phyloP scores from a whole-genome alignment of 2,797 vertebrate species.

The Alca torda region DNA sequence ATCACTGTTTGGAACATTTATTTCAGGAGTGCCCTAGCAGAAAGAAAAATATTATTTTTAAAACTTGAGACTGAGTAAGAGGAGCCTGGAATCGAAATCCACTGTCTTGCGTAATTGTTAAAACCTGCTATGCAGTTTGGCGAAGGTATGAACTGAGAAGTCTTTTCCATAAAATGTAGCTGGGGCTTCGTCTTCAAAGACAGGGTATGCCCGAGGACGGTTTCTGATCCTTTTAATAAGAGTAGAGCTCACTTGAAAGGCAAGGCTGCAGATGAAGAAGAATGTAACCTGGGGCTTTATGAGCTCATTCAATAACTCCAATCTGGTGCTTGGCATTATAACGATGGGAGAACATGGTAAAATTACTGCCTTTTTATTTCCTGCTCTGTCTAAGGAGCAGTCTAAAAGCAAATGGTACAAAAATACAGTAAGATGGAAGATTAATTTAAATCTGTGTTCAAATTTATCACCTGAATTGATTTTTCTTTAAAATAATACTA shows the following conservation, averaged over 20 bases:
- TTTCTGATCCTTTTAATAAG: background rate
- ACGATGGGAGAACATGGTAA: background rate
- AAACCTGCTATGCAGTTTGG: background rate
- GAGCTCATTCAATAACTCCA: background rate
- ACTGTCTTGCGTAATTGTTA: constrained; percentile 2
- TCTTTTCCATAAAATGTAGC: background rate
- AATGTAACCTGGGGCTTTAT: background rate
- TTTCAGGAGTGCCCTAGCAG: constrained; percentile 7
- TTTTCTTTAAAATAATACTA: background rate
- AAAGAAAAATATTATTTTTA: constrained; percentile 52
- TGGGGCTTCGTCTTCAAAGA: constrained; percentile 20
- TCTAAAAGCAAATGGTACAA: background rate
- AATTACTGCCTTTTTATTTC: background rate
- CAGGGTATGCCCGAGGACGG: background rate
- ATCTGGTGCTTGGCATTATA: background rate
- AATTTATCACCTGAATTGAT: background rate
- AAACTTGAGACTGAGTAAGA: constrained; percentile 4
- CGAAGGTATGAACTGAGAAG: background rate
- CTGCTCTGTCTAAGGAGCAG: background rate
- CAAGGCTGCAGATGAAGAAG: background rate
- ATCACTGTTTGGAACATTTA: background rate
- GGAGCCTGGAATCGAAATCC: constrained; percentile 9
- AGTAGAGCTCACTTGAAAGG: background rate
- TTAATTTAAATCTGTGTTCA: background rate
- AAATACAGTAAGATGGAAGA: background rate